Evolutionary conservation across 2,113 vertebrate species (phyloP), one percentile per base, ranked within the genome.

Genomic region (Canis aureus): DNA sequence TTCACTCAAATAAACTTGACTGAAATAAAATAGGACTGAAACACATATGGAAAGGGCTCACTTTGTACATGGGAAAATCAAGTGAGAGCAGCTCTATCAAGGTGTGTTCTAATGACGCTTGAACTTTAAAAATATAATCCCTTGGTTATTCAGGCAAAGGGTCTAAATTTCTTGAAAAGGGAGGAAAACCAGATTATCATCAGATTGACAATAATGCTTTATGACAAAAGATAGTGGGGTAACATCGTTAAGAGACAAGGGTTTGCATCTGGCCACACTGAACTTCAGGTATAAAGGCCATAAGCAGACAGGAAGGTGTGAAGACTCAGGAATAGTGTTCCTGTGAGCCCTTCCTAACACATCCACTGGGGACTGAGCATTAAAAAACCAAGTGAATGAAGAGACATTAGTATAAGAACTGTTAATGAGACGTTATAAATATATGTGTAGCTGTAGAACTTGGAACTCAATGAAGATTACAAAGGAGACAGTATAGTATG

Each of bases 341-440:
- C 53, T 20, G 1, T 53, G 76, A 76, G 11, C 10, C 35, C 49
- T 87, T 96, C 23, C 20, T n/a, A 66, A 91, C 35, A 81, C 8
- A 43, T 55, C 25, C 5, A 13, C 57, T 66, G 64, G 86, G 53
- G 27, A 76, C 55, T 83, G 82, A 96, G 59, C 74, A 20, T 43
- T 57, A 96, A 69, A 84, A 79, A 69, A n/a, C 38, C 20, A 62
- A 32, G 62, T 17, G 7, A 89, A 71, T 93, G 23, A 84, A 69
- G n/a, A 78, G 67, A 69, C 16, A 12, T 89, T n/a, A 64, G 53
- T 71, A 13, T 73, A 88, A 66, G 43, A 95, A 38, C 55, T 74
- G 62, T 17, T 85, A 81, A 49, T 59, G 43, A 92, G 87, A 78
- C 51, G 60, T 78, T 84, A 90, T 84, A 90, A 79, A 57, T 80